Evolutionary conservation across 2,888 invertebrate species (phyloP), one percentile per base, ranked within the genome.

Genomic region (Gortyna flavago): DNA sequence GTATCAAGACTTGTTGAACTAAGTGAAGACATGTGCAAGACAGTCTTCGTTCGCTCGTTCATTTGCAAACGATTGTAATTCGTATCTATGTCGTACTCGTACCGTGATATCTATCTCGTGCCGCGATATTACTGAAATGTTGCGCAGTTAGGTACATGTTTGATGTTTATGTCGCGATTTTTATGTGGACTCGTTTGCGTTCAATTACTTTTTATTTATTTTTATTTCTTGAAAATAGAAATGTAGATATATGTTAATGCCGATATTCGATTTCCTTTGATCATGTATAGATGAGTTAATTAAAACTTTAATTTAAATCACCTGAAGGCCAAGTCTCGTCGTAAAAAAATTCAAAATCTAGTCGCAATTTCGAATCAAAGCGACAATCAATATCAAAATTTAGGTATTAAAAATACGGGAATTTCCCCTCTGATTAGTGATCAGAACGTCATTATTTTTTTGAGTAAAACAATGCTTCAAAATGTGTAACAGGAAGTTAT

Each of bases 21-120:
- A 79, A 80, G 84, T 86, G 86, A 91, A 93, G 93, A 95, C 95
- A 95, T 95, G 95, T 95, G 95, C 89, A 93, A 94, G 94, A 93
- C 95, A 93, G 93, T 91, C 93, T 92, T 90, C 92, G 88, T 84
- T 89, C 92, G 92, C 90, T 93, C 93, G 92, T 94, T 95, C 95
- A 95, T 95, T 95, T 95, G 91, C 92, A 90, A 93, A 92, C 94
- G 95, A 93, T 94, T 95, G 94, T 95, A 95, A 96, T 95, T 94
- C 84, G 89, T 93, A 82, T 86, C 86, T 84, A 77, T 82, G 78
- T 84, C 84, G 80, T 80, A 67, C 44, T 77, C 57, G 66, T 77
- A 76, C 75, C 25, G n/a, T 82, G 69, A 77, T 82, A 82, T 65
- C 57, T 82, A 77, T 82, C 77, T 80, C 68, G 82, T 79, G 66